A percentile compares a stretch with the other conserved stretches of the same genome.
Conservation (phyloP, 2,113 vertebrate species). For the Psephotus haematonotus region DNA sequence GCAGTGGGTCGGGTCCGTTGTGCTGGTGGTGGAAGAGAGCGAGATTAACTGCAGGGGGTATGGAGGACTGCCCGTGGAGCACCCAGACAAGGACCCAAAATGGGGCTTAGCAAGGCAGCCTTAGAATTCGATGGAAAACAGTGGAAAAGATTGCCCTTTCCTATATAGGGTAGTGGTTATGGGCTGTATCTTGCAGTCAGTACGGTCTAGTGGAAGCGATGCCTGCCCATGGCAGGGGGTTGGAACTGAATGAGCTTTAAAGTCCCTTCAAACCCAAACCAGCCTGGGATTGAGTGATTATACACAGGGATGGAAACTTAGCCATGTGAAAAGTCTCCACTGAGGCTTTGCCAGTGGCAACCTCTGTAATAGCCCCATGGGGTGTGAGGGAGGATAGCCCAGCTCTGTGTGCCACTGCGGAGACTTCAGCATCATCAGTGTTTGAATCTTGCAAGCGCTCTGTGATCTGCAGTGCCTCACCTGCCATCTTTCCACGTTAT, state of each 20-base stretch:
- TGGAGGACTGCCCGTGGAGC: background rate
- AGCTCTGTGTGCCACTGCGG: background rate
- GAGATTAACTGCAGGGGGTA: background rate
- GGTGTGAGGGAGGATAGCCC: background rate
- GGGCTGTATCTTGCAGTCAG: background rate
- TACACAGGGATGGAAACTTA: background rate
- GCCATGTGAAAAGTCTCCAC: background rate
- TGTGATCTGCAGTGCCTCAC: background rate
- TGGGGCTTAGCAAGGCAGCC: background rate
- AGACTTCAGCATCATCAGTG: background rate
- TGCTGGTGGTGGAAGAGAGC: background rate
- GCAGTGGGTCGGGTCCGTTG: background rate
- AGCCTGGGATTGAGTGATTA: background rate
- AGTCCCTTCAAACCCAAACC: background rate
- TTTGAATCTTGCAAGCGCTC: background rate
- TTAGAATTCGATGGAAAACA: background rate
- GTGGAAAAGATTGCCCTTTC: background rate
- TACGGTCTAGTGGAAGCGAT: background rate
- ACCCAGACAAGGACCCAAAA: background rate
- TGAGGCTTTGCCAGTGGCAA: background rate
- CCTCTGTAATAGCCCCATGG: rapidly evolving
- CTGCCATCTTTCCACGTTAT: background rate
- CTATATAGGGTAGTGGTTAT: background rate
- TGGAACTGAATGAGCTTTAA: background rate
- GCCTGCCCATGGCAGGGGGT: background rate